Evolutionary conservation across 2,888 invertebrate genomes (phyloP).

Genomic region (Xestia c-nigrum): DNA sequence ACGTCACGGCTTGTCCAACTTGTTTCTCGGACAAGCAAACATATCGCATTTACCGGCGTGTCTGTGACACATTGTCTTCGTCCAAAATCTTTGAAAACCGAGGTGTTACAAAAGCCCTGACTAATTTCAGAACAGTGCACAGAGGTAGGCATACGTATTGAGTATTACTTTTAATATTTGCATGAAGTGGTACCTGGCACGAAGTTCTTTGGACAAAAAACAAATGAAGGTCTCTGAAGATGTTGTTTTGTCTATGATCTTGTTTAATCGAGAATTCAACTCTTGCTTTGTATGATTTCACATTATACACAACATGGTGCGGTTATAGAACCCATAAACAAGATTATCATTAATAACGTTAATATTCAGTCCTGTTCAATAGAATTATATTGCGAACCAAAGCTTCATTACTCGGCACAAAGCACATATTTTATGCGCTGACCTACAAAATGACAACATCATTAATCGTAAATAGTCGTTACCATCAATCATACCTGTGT

Average conservation of each 20-base stretch:
- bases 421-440: conserved; percentile 45
- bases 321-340: not conserved
- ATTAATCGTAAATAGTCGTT: conserved; percentile 52
- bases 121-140: conserved; percentile 60
- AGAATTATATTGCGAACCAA: conserved; percentile 35
- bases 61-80: conserved; percentile 81
- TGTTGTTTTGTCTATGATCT: not conserved
- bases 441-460: conserved; percentile 50
- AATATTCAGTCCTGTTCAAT: conserved; percentile 26
- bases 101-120: conserved; percentile 69
- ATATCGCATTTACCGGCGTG: conserved; percentile 81
- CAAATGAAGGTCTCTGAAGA: conserved; percentile 21
- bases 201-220: conserved; percentile 43
- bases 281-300: conserved; percentile 1
- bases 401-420: conserved; percentile 32
- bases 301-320: not conserved
- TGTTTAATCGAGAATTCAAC: not conserved
- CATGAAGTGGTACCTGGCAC: conserved; percentile 39
- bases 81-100: conserved; percentile 69
- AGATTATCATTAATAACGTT: conserved; percentile 28
- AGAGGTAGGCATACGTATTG: conserved; percentile 46
- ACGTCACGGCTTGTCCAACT: conserved; percentile 78
- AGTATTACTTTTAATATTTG: conserved; percentile 55
- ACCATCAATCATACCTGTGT: conserved; percentile 54
- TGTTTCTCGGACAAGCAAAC: conserved; percentile 75